Base-by-base conservation (phyloP, 2,113 vertebrate species). In the Oryzias melastigma region DNA sequence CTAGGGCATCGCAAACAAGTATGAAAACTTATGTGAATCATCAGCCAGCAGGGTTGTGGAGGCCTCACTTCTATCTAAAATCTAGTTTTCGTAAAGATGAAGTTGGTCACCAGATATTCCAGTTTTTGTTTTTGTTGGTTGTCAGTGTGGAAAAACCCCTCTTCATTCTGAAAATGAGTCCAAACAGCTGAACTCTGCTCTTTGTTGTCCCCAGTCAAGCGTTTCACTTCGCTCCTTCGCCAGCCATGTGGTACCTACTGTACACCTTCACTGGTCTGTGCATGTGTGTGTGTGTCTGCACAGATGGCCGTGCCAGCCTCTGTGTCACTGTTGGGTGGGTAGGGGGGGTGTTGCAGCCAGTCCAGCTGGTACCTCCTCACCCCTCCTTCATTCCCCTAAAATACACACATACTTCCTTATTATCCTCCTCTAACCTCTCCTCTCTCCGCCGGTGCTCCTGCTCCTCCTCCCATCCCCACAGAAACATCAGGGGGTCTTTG, bases 241-340 rank as follows among this genome's bases (percentile, higher is more conserved):
- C 20, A 45, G 25, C 75, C 48, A 55, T 62, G 79, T 72, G 77
- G 19, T 62, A 50, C 49, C 74, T 56, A 73, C 72, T 71, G 69
- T 72, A 68, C 74, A 80, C 80, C 64, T 77, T 44, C 67, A 67
- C 52, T 51, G 45, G 43, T 52, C 49, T 67, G 52, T 63, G 57
- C 63, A 50, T 46, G 53, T 62, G 67, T 18, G 67, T 18, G 67
- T 18, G 44, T 25, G 59, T 35, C 71, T 72, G 70, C 88, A 90
- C 84, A 86, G 88, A 90, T 82, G 90, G 89, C 76, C 80, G 76
- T 77, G 71, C 83, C 80, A 87, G 66, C 64, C 85, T 74, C 75
- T 85, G 81, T 87, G 63, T 67, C 84, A 72, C 70, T 85, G 85
- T 84, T 75, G 87, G n/a, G n/a, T n/a, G n/a, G n/a, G n/a, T n/a